Conservation (phyloP, 1,140 invertebrate genomes). For the Augochlora pura region DNA sequence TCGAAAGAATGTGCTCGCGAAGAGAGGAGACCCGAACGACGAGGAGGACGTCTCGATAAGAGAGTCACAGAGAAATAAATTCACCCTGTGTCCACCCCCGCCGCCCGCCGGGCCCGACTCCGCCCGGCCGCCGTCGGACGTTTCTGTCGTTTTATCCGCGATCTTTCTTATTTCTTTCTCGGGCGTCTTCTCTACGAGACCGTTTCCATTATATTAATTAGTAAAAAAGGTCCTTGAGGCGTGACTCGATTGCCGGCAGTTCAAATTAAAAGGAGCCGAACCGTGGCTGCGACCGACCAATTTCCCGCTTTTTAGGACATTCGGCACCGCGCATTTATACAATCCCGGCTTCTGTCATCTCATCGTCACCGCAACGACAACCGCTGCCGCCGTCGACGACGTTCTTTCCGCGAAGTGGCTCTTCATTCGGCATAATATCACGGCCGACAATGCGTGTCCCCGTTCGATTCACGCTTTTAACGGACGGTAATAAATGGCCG, state of each 20-base stretch:
- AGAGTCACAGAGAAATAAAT: slow-evolving; percentile 25
- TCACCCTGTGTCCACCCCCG: slow-evolving; percentile 24
- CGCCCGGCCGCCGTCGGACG: neutral
- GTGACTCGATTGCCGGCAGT: slow-evolving; percentile 46
- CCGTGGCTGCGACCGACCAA: slow-evolving; percentile 38
- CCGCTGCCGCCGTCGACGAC: too few species aligned
- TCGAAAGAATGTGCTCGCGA: slow-evolving; percentile 12
- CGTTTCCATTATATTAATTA: slow-evolving; percentile 66
- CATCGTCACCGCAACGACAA: neutral
- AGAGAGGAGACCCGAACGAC: neutral
- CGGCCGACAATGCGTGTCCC: slow-evolving; percentile 68
- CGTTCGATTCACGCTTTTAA: slow-evolving; percentile 63
- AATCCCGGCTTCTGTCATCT: slow-evolving; percentile 2
- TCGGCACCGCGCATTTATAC: slow-evolving; percentile 28
- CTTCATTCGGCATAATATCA: slow-evolving; percentile 58
- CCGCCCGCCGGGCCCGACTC: neutral
- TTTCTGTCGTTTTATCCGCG: slow-evolving; percentile 31
- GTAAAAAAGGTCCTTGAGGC: slow-evolving; percentile 52
- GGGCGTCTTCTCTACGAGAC: slow-evolving; percentile 23
- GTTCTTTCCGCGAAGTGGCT: neutral
- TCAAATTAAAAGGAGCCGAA: slow-evolving; percentile 64
- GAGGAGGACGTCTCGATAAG: neutral
- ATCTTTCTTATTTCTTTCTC: slow-evolving; percentile 28
- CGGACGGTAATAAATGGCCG: slow-evolving; percentile 70
- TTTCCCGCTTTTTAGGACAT: slow-evolving; percentile 55